Evolutionary conservation across 2,797 vertebrate genomes (phyloP), one percentile per base, ranked within the genome.

Genomic region (Enteromius mattozi): DNA sequence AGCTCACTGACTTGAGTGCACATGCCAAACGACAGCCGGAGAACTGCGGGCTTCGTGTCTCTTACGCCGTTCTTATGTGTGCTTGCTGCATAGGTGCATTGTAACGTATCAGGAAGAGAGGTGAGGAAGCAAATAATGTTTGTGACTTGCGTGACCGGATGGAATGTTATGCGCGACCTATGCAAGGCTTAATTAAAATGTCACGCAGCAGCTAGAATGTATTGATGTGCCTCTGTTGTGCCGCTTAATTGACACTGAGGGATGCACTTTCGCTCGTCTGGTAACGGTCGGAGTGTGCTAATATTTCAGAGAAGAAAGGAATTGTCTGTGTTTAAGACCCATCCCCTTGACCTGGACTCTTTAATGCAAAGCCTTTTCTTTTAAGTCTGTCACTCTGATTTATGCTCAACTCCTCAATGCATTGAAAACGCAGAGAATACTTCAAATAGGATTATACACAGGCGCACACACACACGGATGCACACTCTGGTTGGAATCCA

Each of bases 361-460:
- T 84, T 80, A 88, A 86, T 84, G 74, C 85, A 83, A 86, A 88
- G 82, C 85, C 85, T 72, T 88, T 84, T 88, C 82, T 88, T 88
- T 88, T 79, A 81, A 83, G 77, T 85, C 80, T 85, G 80, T 86
- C 80, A 54, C 59, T 83, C 65, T 85, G 81, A 79, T 88, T 84
- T 85, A 86, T 86, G 80, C 81, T 83, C 72, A 80, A 74, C 82
- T 83, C 76, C 49, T 69, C 61, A 79, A 82, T 71, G 76, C 85
- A 75, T 76, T 86, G 84, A 83, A 85, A 87, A 79, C n/a, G 16
- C n/a, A 27, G 72, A 66, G 75, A 80, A 85, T 83, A 87, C 71
- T 87, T 82, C 81, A 88, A 88, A 87, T 80, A 49, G 80, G 86
- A 84, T 90, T 88, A 84, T 82, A 78, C 63, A 75, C 68, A 69